phyloP scores from a whole-genome alignment of 2,888 invertebrate species.

The Blomia tropicalis region DNA sequence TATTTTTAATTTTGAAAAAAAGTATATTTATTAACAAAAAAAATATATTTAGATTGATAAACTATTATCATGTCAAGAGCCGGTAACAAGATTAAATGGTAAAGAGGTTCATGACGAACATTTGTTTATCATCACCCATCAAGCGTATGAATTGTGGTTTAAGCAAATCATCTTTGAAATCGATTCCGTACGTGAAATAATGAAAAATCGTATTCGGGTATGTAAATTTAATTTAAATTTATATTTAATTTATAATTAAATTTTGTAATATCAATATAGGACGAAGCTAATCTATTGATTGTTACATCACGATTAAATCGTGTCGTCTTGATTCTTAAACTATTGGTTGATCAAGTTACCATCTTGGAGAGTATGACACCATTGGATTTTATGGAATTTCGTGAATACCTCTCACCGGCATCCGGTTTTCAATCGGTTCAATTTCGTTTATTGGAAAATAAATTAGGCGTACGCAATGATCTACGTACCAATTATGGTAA shows the following conservation, averaged over 20 bases:
- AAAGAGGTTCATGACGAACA: constrained; percentile 83
- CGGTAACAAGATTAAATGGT: constrained; percentile 20
- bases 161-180: constrained; percentile 95
- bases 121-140: constrained; percentile 90
- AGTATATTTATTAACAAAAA: background rate
- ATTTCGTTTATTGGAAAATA: constrained; percentile 88
- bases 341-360: constrained; percentile 88
- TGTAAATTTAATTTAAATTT: background rate
- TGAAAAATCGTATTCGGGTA: constrained; percentile 44
- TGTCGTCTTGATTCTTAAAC: constrained; percentile 77
- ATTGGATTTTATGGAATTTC: constrained; percentile 91
- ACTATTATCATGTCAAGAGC: constrained; percentile 47
- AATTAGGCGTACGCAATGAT: constrained; percentile 52
- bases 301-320: constrained; percentile 78
- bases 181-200: constrained; percentile 70
- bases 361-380: constrained; percentile 98
- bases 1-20: background rate
- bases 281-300: constrained; percentile 75
- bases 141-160: constrained; percentile 98
- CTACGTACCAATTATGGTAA: constrained; percentile 84
- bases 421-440: constrained; percentile 96
- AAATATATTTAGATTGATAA: constrained; percentile 48
- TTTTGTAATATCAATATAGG: constrained; percentile 37
- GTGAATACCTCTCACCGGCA: constrained; percentile 71
- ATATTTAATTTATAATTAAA: background rate